A percentile compares a stretch with the other conserved stretches of the same genome.
Conservation (phyloP, 2,113 vertebrate species). For the Lophotis ruficrista region DNA sequence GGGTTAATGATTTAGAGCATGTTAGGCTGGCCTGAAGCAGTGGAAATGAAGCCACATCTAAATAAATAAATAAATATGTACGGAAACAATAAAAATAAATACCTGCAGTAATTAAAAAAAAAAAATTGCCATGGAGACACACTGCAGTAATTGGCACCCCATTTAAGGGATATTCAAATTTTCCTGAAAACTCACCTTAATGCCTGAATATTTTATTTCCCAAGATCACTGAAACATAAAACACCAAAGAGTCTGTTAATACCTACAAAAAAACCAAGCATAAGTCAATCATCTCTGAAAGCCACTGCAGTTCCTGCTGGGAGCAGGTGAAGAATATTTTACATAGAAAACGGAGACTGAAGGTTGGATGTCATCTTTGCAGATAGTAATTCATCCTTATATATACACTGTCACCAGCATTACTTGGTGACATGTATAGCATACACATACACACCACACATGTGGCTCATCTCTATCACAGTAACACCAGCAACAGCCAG, state of each 20-base stretch:
- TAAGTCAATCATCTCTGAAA: not conserved
- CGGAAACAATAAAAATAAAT: slow-evolving; percentile 48
- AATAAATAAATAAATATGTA: not conserved
- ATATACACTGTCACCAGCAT: not conserved
- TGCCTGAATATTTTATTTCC: not conserved
- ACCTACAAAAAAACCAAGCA: not conserved
- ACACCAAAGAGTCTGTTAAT: not conserved
- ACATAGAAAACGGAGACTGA: not conserved
- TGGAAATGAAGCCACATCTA: slow-evolving; percentile 26
- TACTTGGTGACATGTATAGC: too few relatives aligned
- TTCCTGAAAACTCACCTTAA: not conserved
- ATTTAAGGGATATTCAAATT: not conserved
- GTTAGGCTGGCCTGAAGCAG: slow-evolving; percentile 65
- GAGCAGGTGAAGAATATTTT: not conserved
- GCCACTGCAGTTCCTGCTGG: not conserved
- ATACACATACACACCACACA: too few relatives aligned
- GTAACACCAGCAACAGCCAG: not conserved
- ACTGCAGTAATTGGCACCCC: not conserved
- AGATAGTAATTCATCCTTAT: not conserved
- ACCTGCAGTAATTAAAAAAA: not conserved
- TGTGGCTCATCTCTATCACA: not conserved
- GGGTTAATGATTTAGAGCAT: slow-evolving; percentile 77
- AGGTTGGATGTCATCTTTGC: not conserved
- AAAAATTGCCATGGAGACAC: not conserved
- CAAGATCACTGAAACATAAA: not conserved